phyloP scores from a whole-genome alignment of 2,888 invertebrate species.

The Nymphalis polychloros region DNA sequence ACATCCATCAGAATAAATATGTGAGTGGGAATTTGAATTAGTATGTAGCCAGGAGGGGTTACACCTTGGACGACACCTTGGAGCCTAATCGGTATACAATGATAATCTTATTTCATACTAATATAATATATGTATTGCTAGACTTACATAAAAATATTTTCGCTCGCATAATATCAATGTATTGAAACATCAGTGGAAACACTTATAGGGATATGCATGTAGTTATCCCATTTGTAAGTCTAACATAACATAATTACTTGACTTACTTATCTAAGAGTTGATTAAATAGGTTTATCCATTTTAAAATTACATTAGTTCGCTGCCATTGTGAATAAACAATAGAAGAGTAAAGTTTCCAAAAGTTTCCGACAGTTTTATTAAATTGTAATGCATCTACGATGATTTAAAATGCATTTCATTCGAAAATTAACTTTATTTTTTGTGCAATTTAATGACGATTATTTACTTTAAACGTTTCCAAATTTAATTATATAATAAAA shows the following conservation, averaged over 20 bases:
- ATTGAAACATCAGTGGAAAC: too few relatives aligned
- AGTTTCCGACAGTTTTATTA: constrained; percentile 12
- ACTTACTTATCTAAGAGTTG: constrained; percentile 24
- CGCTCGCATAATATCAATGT: too few relatives aligned
- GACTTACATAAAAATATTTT: constrained; percentile 2
- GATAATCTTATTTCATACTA: constrained; percentile 11
- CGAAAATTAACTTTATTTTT: constrained; percentile 5
- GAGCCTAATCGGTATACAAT: constrained; percentile 22
- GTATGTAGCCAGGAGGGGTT: background rate
- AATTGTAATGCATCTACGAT: background rate
- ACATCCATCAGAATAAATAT: constrained; percentile 23
- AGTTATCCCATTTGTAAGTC: background rate
- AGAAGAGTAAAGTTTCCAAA: constrained; percentile 25
- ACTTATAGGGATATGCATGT: too few relatives aligned
- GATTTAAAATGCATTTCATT: background rate
- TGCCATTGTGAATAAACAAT: constrained; percentile 23
- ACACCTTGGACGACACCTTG: constrained; percentile 8
- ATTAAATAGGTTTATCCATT: constrained; percentile 22
- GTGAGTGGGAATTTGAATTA: constrained; percentile 5
- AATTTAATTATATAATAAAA: background rate
- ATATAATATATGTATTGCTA: background rate
- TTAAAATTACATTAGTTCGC: constrained; percentile 37
- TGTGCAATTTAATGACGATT: constrained; percentile 14
- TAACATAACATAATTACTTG: constrained; percentile 12
- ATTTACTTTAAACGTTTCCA: background rate